phyloP scores from a whole-genome alignment of 2,113 vertebrate species.

The Zosterops lateralis region DNA sequence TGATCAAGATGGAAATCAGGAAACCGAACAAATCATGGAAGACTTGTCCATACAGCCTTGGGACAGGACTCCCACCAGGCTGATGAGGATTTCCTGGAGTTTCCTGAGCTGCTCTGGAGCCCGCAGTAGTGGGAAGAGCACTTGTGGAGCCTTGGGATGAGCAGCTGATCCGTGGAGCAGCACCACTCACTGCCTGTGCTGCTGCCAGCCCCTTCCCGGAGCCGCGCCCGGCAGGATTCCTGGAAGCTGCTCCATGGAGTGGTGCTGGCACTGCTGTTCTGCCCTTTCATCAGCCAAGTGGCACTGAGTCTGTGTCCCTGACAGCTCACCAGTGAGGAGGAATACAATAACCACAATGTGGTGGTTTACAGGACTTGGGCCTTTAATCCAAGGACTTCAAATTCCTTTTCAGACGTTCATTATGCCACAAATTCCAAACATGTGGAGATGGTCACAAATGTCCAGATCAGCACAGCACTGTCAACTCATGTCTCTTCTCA shows the following conservation, averaged over 20 bases:
- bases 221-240: not conserved
- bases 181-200: not conserved
- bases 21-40: not conserved
- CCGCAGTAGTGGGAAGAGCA: not conserved
- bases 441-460: not conserved
- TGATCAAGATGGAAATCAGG: not conserved
- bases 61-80: not conserved
- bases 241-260: not conserved
- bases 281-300: not conserved
- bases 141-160: not conserved
- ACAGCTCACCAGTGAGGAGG: not conserved
- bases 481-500: not conserved
- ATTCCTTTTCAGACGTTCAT: not conserved
- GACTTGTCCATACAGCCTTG: accelerated
- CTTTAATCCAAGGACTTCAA: not conserved
- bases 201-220: not conserved
- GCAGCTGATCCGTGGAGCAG: not conserved
- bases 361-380: not conserved
- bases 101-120: not conserved
- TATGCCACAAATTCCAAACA: not conserved
- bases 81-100: not conserved
- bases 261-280: not conserved
- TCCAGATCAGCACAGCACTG: not conserved
- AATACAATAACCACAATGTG: not conserved
- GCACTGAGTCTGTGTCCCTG: not conserved